These are phyloP conservation scores for Ornithoptera priamus DNA, from an alignment of 2,888 invertebrate genomes.

Conservation along the genomic window DNA sequence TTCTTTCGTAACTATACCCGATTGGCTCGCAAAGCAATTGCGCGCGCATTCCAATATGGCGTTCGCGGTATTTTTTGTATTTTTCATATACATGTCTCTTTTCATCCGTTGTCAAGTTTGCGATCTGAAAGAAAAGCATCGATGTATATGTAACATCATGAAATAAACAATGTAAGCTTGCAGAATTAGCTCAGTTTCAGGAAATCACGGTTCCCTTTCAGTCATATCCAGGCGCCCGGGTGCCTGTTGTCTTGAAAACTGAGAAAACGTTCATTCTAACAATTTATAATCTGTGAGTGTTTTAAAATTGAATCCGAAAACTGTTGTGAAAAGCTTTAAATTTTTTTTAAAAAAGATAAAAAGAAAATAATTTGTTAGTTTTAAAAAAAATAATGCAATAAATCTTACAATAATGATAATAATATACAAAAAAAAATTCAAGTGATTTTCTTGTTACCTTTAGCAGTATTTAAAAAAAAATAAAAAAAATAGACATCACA, in stretches of 20 bases:
- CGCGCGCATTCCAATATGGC: conserved; percentile 47
- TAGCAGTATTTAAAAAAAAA: no score
- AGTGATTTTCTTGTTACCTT: no score
- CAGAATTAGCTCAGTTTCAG: conserved; percentile 22
- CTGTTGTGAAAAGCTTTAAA: no score
- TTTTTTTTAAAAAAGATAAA: no score
- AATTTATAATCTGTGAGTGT: background rate
- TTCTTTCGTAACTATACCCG: conserved; percentile 44
- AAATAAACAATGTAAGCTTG: background rate
- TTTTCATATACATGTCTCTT: conserved; percentile 33
- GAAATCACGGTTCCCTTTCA: conserved; percentile 33
- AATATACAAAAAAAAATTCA: no score
- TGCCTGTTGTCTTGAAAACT: conserved; percentile 30
- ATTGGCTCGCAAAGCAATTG: conserved; percentile 50
- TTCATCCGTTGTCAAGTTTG: conserved; percentile 10
- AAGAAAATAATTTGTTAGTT: no score
- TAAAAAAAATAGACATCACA: no score
- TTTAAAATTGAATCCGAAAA: background rate
- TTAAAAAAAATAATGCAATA: no score
- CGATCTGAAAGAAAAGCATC: background rate
- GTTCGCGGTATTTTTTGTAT: conserved; percentile 4
- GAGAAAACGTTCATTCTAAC: no score
- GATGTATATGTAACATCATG: background rate
- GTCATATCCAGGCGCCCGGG: conserved; percentile 35
- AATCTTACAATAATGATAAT: no score